These are phyloP conservation scores for Thymelicus sylvestris DNA, from an alignment of 2,888 invertebrate species.

Conservation along the genomic window DNA sequence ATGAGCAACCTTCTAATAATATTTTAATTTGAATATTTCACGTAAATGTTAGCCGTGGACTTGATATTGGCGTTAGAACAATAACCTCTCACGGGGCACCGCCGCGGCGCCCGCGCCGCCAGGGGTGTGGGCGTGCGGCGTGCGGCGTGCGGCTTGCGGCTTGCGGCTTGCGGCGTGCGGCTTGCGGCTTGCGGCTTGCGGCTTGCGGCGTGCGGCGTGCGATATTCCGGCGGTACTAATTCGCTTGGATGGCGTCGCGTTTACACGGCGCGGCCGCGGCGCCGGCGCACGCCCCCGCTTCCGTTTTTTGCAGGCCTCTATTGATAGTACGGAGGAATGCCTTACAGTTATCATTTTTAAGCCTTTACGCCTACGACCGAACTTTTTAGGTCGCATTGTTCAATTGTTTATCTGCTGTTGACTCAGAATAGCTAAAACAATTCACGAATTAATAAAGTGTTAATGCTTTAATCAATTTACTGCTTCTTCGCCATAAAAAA, in stretches of 20 bases:
- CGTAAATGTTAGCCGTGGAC: constrained; percentile 39
- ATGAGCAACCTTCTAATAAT: no score
- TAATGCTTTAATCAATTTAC: no score
- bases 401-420: background rate
- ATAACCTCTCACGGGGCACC: constrained; percentile 53
- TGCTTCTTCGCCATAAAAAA: no score
- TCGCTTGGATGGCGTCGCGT: constrained; percentile 12
- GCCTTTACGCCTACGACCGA: constrained; percentile 2
- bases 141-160: no score
- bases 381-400: background rate
- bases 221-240: constrained; percentile 18
- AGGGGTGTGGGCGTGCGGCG: constrained; percentile 1
- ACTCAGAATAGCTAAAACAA: background rate
- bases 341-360: constrained; percentile 22
- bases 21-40: no score
- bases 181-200: background rate
- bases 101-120: constrained; percentile 42
- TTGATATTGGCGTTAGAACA: constrained; percentile 56
- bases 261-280: background rate
- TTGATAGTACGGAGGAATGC: constrained; percentile 15
- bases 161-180: background rate
- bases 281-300: constrained; percentile 25
- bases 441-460: no score
- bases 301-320: constrained; percentile 25
- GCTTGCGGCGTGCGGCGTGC: constrained; percentile 4